phyloP scores from a whole-genome alignment of 1,140 invertebrate genomes.

The Heliconius melpomene region DNA sequence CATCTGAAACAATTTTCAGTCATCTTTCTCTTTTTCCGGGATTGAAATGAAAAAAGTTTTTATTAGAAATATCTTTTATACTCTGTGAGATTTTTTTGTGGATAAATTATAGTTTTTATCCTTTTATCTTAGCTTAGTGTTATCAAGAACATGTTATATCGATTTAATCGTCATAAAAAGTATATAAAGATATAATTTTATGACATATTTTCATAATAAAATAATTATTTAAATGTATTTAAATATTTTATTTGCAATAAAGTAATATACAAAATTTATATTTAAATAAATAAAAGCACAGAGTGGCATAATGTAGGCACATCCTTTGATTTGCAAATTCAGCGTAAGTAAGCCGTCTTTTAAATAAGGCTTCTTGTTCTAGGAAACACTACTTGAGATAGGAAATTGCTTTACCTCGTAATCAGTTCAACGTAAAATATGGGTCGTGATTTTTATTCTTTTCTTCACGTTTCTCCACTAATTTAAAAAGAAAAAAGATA shows the following conservation, averaged over 20 bases:
- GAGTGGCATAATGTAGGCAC: background rate
- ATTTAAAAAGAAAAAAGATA: too few relatives aligned
- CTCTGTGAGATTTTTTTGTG: background rate
- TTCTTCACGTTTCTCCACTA: too few relatives aligned
- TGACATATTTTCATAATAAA: too few relatives aligned
- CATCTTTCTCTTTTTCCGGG: background rate
- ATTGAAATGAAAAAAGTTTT: conserved; percentile 15
- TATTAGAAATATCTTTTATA: background rate
- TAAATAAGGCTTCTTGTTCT: background rate
- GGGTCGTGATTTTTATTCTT: too few relatives aligned
- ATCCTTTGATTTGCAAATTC: conserved; percentile 12
- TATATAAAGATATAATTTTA: too few relatives aligned
- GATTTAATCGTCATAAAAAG: too few relatives aligned
- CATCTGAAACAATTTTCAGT: background rate
- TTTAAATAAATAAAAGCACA: background rate
- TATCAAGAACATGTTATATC: too few relatives aligned
- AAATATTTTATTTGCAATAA: background rate
- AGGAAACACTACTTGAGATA: conserved; percentile 1
- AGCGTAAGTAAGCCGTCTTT: background rate
- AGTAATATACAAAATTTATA: background rate
- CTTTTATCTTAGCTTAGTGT: background rate
- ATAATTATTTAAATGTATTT: too few relatives aligned
- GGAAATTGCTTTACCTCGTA: background rate
- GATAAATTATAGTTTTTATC: background rate
- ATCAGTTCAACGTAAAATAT: background rate